Evolutionary conservation across 2,113 vertebrate genomes (phyloP).

Genomic region (zebrafish (Danio rerio)): GRCz12tu NC_133191.1:24461501-24462000

Average conservation of each 20-base stretch:
- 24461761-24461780: background rate
- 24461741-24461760: slow-evolving; percentile 37
- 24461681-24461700: no score
- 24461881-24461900: background rate
- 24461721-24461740: slow-evolving; percentile 21
- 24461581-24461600: no score
- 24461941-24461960: background rate
- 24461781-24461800: slow-evolving; percentile 8
- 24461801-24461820: slow-evolving; percentile 26
- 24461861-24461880: background rate
- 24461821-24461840: slow-evolving; percentile 30
- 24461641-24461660: no score
- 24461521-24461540: no score
- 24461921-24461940: background rate
- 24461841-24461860: slow-evolving; percentile 18
- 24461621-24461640: no score
- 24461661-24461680: no score
- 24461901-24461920: slow-evolving; percentile 24
- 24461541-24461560: no score
- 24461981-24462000: slow-evolving; percentile 7
- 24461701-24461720: slow-evolving; percentile 15
- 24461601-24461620: no score
- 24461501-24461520: no score
- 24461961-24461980: no score
- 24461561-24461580: no score